These are phyloP conservation scores for Thereva nobilitata DNA, from an alignment of 2,888 invertebrate species.

Conservation along the genomic window DNA sequence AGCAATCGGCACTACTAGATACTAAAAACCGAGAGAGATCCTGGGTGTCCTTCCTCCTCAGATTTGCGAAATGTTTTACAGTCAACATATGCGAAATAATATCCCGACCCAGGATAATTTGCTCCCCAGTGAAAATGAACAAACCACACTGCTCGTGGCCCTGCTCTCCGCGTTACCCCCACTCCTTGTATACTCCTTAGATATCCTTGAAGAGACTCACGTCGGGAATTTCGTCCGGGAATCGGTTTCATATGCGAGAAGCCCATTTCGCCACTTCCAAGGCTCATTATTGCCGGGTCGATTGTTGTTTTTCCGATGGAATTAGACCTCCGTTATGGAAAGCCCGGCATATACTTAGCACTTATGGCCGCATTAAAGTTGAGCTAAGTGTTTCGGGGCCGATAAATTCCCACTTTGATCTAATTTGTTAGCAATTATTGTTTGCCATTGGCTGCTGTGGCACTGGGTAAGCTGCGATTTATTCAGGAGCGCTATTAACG, in stretches of 20 bases:
- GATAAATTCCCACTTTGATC: slow-evolving; percentile 36
- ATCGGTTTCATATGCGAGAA: slow-evolving; percentile 32
- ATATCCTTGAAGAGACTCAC: background rate
- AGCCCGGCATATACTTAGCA: slow-evolving; percentile 26
- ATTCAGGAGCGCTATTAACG: background rate
- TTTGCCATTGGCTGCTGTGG: background rate
- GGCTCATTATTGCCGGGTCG: slow-evolving; percentile 39
- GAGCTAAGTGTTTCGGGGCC: slow-evolving; percentile 31
- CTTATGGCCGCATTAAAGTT: slow-evolving; percentile 34
- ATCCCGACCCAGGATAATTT: slow-evolving; percentile 30
- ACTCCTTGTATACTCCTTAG: background rate
- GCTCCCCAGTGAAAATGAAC: slow-evolving; percentile 34
- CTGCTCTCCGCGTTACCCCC: background rate
- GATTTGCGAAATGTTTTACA: slow-evolving; percentile 28
- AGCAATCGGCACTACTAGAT: slow-evolving; percentile 1
- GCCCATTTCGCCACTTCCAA: slow-evolving; percentile 31
- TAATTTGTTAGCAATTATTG: slow-evolving; percentile 33
- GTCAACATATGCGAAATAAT: slow-evolving; percentile 35
- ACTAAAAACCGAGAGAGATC: background rate
- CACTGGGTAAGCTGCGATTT: background rate
- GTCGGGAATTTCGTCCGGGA: slow-evolving; percentile 21
- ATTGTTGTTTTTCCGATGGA: slow-evolving; percentile 38
- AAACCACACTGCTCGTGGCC: slow-evolving; percentile 16
- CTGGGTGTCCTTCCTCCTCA: background rate
- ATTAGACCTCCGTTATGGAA: slow-evolving; percentile 33